These are phyloP conservation scores for Drosophila percnosoma DNA, from an alignment of 2,888 invertebrate genomes.

Conservation along the genomic window DNA sequence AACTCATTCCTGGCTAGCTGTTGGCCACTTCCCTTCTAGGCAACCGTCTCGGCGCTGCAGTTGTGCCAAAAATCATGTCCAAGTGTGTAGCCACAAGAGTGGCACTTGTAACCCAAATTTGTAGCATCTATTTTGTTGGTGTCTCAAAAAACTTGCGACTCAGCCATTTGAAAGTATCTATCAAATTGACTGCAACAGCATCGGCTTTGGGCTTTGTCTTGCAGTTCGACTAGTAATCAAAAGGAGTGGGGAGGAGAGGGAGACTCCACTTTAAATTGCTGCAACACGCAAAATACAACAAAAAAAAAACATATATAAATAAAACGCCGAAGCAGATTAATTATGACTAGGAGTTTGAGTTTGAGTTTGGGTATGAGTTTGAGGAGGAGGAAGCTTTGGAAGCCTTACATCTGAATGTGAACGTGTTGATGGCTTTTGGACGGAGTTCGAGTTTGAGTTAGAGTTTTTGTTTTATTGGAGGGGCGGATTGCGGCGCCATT, in stretches of 20 bases:
- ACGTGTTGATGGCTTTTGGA: slow-evolving; percentile 68
- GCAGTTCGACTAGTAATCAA: slow-evolving; percentile 53
- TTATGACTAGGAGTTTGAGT: slow-evolving; percentile 52
- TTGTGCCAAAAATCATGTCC: slow-evolving; percentile 24
- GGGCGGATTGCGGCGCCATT: slow-evolving; percentile 27
- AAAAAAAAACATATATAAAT: slow-evolving; percentile 20
- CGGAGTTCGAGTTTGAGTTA: slow-evolving; percentile 31
- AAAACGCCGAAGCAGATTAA: slow-evolving; percentile 75
- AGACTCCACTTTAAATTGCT: slow-evolving; percentile 73
- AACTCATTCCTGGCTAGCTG: slow-evolving; percentile 23
- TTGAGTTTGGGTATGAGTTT: slow-evolving; percentile 10
- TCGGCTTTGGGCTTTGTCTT: slow-evolving; percentile 60
- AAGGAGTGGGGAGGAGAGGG: slow-evolving; percentile 26
- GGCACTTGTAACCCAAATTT: slow-evolving; percentile 67
- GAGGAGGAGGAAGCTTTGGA: slow-evolving; percentile 53
- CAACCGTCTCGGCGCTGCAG: slow-evolving; percentile 2
- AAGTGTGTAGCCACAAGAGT: slow-evolving; percentile 45
- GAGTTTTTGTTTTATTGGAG: slow-evolving; percentile 35
- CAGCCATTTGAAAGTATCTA: slow-evolving; percentile 70
- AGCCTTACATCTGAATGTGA: slow-evolving; percentile 56
- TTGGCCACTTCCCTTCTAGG: not conserved
- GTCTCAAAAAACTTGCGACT: slow-evolving; percentile 25
- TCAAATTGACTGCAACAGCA: slow-evolving; percentile 53
- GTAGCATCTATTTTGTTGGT: slow-evolving; percentile 35
- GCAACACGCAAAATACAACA: slow-evolving; percentile 67